These are phyloP conservation scores for Lepidurus apus DNA, from an alignment of 1,140 invertebrate genomes.

Conservation along the genomic window DNA sequence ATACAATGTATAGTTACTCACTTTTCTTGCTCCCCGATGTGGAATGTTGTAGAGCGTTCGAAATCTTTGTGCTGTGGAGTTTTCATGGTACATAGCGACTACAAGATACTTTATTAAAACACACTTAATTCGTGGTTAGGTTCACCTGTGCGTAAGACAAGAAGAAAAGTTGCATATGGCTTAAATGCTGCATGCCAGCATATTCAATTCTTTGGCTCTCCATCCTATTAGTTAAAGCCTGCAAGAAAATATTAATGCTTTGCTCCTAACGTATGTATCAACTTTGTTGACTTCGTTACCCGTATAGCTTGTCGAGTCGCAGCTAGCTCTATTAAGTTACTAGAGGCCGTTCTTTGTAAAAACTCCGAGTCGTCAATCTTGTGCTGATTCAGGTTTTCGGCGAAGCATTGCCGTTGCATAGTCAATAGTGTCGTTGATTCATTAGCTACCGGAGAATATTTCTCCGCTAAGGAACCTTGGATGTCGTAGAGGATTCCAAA, in stretches of 20 bases:
- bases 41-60: constrained; percentile 38
- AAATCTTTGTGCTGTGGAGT: constrained; percentile 38
- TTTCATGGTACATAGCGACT: constrained; percentile 39
- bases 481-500: constrained; percentile 46
- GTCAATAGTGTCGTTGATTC: constrained; percentile 39
- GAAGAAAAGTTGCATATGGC: constrained; percentile 30
- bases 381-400: background rate
- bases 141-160: constrained; percentile 28
- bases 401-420: constrained; percentile 38
- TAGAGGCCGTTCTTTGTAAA: constrained; percentile 31
- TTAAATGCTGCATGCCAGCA: constrained; percentile 30
- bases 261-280: background rate
- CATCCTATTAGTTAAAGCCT: constrained; percentile 23
- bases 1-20: constrained; percentile 28
- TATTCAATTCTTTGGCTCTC: constrained; percentile 28
- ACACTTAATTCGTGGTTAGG: background rate
- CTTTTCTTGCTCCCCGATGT: constrained; percentile 37
- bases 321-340: constrained; percentile 29
- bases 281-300: background rate
- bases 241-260: background rate
- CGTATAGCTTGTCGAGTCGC: constrained; percentile 32
- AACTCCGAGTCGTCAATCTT: constrained; percentile 31
- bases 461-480: constrained; percentile 44
- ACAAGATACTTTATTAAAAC: constrained; percentile 11
- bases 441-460: constrained; percentile 40